Evolutionary conservation across 2,888 invertebrate species (phyloP), one percentile per base, ranked within the genome.

Genomic region (Apodemia duryi): DNA sequence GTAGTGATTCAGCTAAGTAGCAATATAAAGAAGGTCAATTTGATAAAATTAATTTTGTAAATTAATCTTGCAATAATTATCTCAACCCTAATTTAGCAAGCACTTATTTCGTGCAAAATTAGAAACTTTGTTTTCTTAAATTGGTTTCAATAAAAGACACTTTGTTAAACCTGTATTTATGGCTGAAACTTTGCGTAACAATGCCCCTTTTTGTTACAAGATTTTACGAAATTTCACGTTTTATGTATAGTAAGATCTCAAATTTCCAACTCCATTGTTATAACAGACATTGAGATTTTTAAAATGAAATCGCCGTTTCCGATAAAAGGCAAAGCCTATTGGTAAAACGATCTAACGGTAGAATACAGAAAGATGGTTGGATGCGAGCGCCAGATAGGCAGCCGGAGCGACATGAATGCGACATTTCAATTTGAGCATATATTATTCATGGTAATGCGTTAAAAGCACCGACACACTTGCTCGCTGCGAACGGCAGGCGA

Each of bases 371-470:
- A 81, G 77, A 82, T 70, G 81, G 78, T 71, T 75, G 72, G 71
- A 71, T 73, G 74, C 75, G 78, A 75, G 78, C 78, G 78, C 77
- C 78, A 86, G 88, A 88, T 84, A 86, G 88, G 86, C 84, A 81
- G 82, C 77, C 77, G 78, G 83, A 85, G 85, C 85, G 85, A 86
- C 85, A 80, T 82, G 88, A 88, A 88, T 87, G 85, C 91, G 91
- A 89, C 89, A 88, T 90, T 90, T 91, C 91, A 91, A 91, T 91
- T 90, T 90, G 85, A 83, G 85, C 79, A 87, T 91, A 90, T 91
- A 88, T 91, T 91, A 91, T 91, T 90, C 91, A 91, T 86, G 89
- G 88, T 91, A 91, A 90, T 90, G 86, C 90, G 89, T 89, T 91
- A 89, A 89, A 90, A 91, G 90, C 89, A 82, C 83, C 77, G 80